Evolutionary conservation across 2,113 vertebrate species (phyloP), one percentile per base, ranked within the genome.

Genomic region (Romanogobio albipinnatus): DNA sequence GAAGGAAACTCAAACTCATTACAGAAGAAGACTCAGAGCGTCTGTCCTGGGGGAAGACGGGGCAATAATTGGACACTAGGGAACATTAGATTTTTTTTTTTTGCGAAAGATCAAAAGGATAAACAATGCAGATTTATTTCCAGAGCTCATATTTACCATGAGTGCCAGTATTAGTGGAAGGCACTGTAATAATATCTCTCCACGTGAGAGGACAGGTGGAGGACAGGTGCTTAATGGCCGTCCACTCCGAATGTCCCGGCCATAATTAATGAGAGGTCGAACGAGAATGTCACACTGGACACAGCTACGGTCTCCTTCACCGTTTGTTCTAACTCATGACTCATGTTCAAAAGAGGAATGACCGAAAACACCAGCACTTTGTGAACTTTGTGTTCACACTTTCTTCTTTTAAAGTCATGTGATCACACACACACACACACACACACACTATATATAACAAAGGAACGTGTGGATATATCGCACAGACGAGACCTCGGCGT

Each of bases 191-290:
- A 17, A 36, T 61, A 66, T n/a, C 33, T 71, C 24, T 61, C n/a
- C 84, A 24, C 45, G 15, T 70, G 43, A 24, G 56, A 80, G 84
- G 84, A 73, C 64, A 49, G 68, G 68, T 29, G 29, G 29, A 29
- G 29, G 29, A 29, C 29, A 29, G 29, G 29, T 85, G 84, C 33
- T 74, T 85, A 80, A 85, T 85, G 66, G 66, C 76, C 39, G 39
- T 80, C 56, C 76, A 47, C 56, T 29, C 39, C 29, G 51, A 45
- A 75, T 73, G 59, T 74, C 76, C 77, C 51, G 51, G 17, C 39
- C 70, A 4, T 85, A 81, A 85, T 85, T 85, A 85, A 85, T 85
- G 84, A 85, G 84, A 26, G 64, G 51, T 61, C 17, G 49, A 85
- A 39, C 2, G 75, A 64, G 59, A 70, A 78, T 73, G 62, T 58